A percentile compares a stretch with the other conserved stretches of the same genome.
phyloP scores from a whole-genome alignment of 2,113 vertebrate genomes.

The Microcebus griseorufus region DNA sequence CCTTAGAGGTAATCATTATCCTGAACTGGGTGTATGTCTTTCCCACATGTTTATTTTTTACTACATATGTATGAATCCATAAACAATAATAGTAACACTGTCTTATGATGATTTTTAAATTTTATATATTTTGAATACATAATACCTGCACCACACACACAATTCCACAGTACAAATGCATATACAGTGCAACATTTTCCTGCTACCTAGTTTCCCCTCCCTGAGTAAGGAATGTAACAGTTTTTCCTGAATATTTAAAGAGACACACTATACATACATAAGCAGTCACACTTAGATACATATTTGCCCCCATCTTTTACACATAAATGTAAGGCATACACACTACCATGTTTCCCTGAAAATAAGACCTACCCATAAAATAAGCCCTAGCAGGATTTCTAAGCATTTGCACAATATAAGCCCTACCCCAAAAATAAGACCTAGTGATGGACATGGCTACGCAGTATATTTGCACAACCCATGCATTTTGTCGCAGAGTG shows the following conservation, averaged over 20 bases:
- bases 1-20: not conserved
- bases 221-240: not conserved
- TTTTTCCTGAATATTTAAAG: not conserved
- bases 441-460: no score
- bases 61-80: not conserved
- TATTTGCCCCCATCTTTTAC: not conserved
- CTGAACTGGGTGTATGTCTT: not conserved
- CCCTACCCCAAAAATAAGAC: no score
- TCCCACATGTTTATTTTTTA: not conserved
- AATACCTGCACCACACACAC: not conserved
- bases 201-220: not conserved
- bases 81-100: not conserved
- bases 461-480: no score
- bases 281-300: not conserved
- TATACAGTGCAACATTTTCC: not conserved
- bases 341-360: not conserved
- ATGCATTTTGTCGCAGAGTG: no score
- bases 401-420: no score
- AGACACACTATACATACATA: not conserved
- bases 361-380: no score
- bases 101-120: not conserved
- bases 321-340: not conserved
- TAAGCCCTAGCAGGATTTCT: no score
- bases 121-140: not conserved
- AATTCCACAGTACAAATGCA: slow-evolving; percentile 8